These are phyloP conservation scores for Oceanites oceanicus DNA, from an alignment of 2,113 vertebrate species.

Conservation along the genomic window DNA sequence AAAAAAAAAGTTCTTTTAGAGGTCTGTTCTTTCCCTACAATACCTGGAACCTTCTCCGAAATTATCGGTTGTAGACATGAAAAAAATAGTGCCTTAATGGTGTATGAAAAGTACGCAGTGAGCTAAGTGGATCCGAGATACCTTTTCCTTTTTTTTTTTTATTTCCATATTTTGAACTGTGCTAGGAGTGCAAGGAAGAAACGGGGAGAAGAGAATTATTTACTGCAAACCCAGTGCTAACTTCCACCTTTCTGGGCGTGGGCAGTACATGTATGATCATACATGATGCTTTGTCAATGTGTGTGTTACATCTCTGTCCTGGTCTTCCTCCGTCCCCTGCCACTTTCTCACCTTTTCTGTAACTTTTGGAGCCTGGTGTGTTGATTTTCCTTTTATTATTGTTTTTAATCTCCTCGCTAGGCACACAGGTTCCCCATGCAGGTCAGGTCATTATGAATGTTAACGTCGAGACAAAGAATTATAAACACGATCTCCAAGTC, in stretches of 20 bases:
- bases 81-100: neutral
- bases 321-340: neutral
- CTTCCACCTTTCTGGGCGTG: neutral
- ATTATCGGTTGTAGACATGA: neutral
- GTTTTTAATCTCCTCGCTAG: constrained; percentile 16
- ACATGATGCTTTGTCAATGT: neutral
- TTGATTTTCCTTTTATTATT: constrained; percentile 19
- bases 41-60: neutral
- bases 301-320: neutral
- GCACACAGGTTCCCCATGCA: neutral
- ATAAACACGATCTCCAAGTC: constrained; percentile 73
- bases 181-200: neutral
- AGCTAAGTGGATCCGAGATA: neutral
- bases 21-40: neutral
- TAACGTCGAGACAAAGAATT: constrained; percentile 66
- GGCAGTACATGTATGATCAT: neutral
- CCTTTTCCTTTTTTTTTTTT: neutral
- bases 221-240: neutral
- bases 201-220: neutral
- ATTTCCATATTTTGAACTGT: neutral
- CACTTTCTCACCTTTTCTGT: neutral
- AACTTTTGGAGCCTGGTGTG: neutral
- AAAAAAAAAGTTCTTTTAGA: neutral
- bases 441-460: constrained; percentile 68
- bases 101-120: neutral